Base-by-base conservation (phyloP, 2,797 vertebrate species). In the Cynodonichthys magdalenae region DNA sequence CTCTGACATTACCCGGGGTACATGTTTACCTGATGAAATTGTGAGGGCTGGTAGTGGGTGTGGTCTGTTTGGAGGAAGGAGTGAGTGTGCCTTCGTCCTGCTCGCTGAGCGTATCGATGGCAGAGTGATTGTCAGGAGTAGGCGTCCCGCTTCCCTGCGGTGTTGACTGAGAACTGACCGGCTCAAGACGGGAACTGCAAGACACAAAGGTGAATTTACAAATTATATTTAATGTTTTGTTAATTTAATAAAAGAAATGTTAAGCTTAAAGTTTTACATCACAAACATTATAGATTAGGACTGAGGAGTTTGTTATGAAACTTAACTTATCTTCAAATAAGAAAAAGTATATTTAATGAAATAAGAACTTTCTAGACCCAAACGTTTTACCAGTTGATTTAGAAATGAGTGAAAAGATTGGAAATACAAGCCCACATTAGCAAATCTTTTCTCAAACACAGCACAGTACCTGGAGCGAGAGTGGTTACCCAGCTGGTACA, bases 1-100 rank as follows among this genome's bases (percentile, higher is more conserved):
- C n/a, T 39, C 15, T 48, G 15, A 51, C 2, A 4, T 27, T 11
- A n/a, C n/a, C 20, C 34, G 5, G 18, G 5, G 31, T 34, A 7
- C 7, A 34, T 54, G n/a, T 59, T 71, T 74, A 93, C 95, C 93
- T 95, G 85, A 95, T 88, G 45, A 95, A 95, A 83, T 90, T 95
- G 36, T 89, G 85, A 1, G 96, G 97, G 86, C 97, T 99, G 68
- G 95, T 95, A 15, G 93, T 95, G 62, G 96, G 94, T 0, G 94
- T 95, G 67, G 95, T 97, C 90, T 98, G 96, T 77, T 98, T 98
- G 83, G 96, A 96, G 3, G 94, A 95, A 0, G 96, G 96, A 0
- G 95, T 98, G 83, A 96, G 94, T 4, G 97, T 97, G 70, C 96
- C 96, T 85, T 99, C 97, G 4, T 99, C 97, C 88, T 98, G 97